Base-by-base conservation (phyloP, 1,140 invertebrate genomes). In the Drosophila albomicans region DNA sequence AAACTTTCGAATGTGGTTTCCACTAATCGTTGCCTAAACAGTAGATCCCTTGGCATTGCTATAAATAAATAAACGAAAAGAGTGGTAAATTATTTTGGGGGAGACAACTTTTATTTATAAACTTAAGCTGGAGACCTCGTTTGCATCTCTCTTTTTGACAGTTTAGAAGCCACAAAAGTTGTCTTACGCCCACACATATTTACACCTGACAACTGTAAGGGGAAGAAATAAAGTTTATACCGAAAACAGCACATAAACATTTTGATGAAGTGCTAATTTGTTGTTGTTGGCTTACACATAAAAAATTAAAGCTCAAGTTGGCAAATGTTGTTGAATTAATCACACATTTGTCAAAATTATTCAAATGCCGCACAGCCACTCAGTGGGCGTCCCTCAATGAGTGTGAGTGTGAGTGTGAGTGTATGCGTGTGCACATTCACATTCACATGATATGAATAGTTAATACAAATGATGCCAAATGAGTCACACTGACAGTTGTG, bases 341-440 rank as follows among this genome's bases (percentile, higher is more conserved):
- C 85, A 81, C 85, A 78, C 78, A 89, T 81, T 85, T 88, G 85
- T 81, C 81, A 84, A 88, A 88, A 84, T 89, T 88, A 88, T 88
- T 88, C 78, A 84, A 88, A 88, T 84, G 62, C 61, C 72, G 51
- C 13, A 48, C 46, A 16, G 4, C 3, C 15, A 46, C 15, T 10
- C 30, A 41, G 35, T 25, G 20, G 20, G 20, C 20, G 20, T 25
- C 20, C 20, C 3, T n/a, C 56, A 20, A 15, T 28, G 54, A 41
- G 38, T 46, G 16, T 25, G 58, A 41, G 30, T 38, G 30, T 11
- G 41, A 1, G 43, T 43, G 16, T 35, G 56, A 15, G 65, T 52
- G 46, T 25, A 59, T 54, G 46, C n/a, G 13, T 75, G 79, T 73
- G 65, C 48, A 28, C 51, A 57, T 32, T 58, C 43, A 25, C 20